Conservation (phyloP, 1,140 invertebrate genomes). For the Phymorhynchus buccinoides region DNA sequence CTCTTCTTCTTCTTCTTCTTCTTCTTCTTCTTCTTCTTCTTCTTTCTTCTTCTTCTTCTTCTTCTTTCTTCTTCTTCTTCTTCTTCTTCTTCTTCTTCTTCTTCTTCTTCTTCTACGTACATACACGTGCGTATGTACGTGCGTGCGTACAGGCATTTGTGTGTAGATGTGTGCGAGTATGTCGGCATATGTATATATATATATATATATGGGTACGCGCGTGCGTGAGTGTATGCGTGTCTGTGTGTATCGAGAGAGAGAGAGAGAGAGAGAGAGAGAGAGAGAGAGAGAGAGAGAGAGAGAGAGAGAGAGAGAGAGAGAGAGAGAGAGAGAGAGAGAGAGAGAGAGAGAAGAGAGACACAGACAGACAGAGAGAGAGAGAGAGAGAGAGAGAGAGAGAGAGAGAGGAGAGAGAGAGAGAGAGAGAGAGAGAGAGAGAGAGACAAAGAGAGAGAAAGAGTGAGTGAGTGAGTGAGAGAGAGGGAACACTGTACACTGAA, state of each 20-base stretch:
- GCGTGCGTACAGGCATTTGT: background rate
- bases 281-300: background rate
- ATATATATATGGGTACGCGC: background rate
- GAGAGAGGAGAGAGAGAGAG: background rate
- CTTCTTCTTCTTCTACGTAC: background rate
- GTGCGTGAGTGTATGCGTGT: too few species aligned
- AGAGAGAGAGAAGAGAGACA: background rate
- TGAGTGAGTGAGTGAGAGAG: too few species aligned
- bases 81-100: too few species aligned
- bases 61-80: too few species aligned
- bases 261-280: conserved; percentile 14
- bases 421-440: conserved; percentile 5
- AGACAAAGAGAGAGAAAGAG: background rate
- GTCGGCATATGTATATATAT: background rate
- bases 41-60: too few species aligned
- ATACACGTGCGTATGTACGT: background rate
- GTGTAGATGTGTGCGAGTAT: background rate
- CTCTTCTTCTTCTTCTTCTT: too few species aligned
- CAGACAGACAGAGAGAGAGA: background rate
- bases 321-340: background rate
- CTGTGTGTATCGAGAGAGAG: too few species aligned
- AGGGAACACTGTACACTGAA: too few species aligned
- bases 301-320: background rate
- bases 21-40: too few species aligned
- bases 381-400: background rate